Evolutionary conservation across 2,113 vertebrate species (phyloP), one percentile per base, ranked within the genome.

Genomic region (Elgaria multicarinata): DNA sequence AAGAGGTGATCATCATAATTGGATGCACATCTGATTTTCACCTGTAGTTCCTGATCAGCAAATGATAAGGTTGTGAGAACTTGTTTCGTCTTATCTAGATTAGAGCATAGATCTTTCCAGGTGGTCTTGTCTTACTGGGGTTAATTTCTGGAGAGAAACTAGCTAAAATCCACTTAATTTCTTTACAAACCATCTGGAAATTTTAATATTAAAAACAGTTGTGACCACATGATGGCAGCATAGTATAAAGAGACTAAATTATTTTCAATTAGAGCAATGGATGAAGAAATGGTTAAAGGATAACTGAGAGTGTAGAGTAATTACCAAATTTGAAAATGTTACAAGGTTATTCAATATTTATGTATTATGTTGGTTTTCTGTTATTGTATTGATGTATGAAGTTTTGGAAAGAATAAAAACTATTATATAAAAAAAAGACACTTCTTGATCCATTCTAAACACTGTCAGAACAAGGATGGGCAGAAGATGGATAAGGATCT

Each of bases 141-240:
- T 78, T 2, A n/a, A 50, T 42, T 26, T 50, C 77, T 79, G 77
- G 28, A 10, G 50, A n/a, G 28, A 53, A 6, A 9, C 31, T 42
- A 53, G 46, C 33, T 79, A 33, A 62, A 82, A 44, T 66, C 36
- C 4, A 33, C 31, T 67, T 24, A 44, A 1, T 67, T 72, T 58
- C n/a, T 76, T 6, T 36, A 36, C 9, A 72, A 72, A 53, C n/a
- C 2, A 13, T 66, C 36, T 44, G 62, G 58, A 39, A 66, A 39
- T 50, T 0, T 0, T 26, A 58, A 1, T 62, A 90, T 72, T 92
- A 74, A 76, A 90, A 82, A 89, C 67, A 33, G 88, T 87, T 90
- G 79, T 50, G 85, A 39, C 95, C 97, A 94, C 94, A 82, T 46
- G 97, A 94, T 96, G 97, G 97, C 97, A 97, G 97, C 91, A 95